Evolutionary conservation across 2,113 vertebrate genomes (phyloP).

Genomic region (Dasyurus viverrinus): DNA sequence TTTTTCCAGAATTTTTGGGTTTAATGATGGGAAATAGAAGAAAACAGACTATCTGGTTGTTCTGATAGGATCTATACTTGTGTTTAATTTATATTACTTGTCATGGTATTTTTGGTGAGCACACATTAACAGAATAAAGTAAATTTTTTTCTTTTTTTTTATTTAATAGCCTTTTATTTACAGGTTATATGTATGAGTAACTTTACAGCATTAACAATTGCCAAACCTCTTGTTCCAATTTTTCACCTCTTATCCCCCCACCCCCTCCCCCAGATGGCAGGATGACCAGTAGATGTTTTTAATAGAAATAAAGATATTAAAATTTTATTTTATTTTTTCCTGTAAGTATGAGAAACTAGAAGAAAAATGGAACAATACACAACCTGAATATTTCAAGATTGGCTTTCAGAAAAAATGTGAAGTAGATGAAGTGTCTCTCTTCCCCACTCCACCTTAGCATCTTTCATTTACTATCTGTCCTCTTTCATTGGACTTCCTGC

Average conservation of each 20-base stretch:
- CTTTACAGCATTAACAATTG: no score
- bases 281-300: no score
- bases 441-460: neutral
- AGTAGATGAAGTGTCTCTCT: conserved; percentile 1
- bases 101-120: neutral
- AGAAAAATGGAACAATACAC: neutral
- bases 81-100: neutral
- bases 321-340: neutral
- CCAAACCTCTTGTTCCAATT: no score
- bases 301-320: neutral
- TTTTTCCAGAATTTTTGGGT: neutral
- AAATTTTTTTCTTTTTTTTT: no score
- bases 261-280: no score
- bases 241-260: no score
- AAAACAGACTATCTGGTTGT: neutral
- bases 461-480: neutral
- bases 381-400: neutral
- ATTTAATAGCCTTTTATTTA: no score
- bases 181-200: no score
- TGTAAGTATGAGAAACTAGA: neutral
- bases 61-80: neutral
- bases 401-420: neutral
- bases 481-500: neutral
- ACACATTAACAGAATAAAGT: neutral
- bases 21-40: neutral